Percentiles rank a stretch among this genome's conserved stretches.
phyloP scores from a whole-genome alignment of 2,797 vertebrate species.

The Novumbra hubbsi region DNA sequence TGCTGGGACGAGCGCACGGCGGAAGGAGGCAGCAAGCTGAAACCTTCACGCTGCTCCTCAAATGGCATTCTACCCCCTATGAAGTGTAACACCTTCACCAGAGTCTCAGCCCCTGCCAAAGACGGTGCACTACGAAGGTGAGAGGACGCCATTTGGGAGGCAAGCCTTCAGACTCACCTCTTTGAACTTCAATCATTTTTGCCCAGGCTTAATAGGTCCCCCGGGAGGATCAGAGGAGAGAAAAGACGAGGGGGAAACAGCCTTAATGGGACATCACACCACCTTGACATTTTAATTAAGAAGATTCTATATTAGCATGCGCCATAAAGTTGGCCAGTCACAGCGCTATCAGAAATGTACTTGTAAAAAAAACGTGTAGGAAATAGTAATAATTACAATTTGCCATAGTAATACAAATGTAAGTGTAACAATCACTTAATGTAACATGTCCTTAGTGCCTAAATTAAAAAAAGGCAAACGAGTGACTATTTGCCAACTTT shows the following conservation, averaged over 20 bases:
- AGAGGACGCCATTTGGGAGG: constrained; percentile 20
- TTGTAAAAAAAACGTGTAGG: neutral
- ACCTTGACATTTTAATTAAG: constrained; percentile 87
- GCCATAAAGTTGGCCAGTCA: constrained; percentile 54
- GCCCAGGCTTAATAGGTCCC: constrained; percentile 79
- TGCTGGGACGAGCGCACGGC: constrained; percentile 60
- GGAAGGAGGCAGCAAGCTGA: constrained; percentile 56
- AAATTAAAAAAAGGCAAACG: neutral
- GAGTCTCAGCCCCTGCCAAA: neutral
- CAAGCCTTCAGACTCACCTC: constrained; percentile 77
- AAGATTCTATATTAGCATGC: constrained; percentile 76
- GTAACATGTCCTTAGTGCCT: neutral
- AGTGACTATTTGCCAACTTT: neutral
- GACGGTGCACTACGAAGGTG: neutral
- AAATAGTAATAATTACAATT: neutral
- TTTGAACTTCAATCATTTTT: constrained; percentile 84
- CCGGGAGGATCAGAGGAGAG: constrained; percentile 74
- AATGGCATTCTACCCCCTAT: neutral
- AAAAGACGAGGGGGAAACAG: constrained; percentile 44
- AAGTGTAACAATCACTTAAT: neutral
- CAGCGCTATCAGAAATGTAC: constrained; percentile 16
- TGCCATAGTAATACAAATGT: neutral
- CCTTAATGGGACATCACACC: constrained; percentile 79
- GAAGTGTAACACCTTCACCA: neutral
- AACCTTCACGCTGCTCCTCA: neutral